Percentiles rank a stretch among this genome's conserved stretches.
phyloP scores from a whole-genome alignment of 2,113 vertebrate genomes.

The Condylura cristata region DNA sequence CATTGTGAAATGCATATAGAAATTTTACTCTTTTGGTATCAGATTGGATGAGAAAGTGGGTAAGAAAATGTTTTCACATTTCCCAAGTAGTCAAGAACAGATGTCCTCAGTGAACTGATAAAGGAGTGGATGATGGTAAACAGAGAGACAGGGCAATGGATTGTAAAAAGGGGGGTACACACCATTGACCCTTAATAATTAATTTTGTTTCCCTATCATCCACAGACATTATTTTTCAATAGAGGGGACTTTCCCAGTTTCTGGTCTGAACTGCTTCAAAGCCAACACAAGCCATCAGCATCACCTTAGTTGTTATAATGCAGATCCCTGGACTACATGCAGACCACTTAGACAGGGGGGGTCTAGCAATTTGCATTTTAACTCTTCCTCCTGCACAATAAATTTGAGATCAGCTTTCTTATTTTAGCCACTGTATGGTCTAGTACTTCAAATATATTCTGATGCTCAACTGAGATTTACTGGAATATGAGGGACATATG shows the following conservation, averaged over 20 bases:
- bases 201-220: neutral
- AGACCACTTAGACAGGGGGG: neutral
- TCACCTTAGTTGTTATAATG: neutral
- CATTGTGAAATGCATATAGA: neutral
- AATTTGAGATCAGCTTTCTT: conserved; percentile 1
- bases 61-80: neutral
- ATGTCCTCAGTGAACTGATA: neutral
- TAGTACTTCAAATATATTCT: conserved; percentile 27
- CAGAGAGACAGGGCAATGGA: neutral
- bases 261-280: neutral
- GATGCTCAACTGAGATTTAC: neutral
- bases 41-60: neutral
- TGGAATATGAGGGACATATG: neutral
- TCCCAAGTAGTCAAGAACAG: neutral
- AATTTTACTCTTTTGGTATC: neutral
- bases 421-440: neutral
- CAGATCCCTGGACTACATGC: neutral
- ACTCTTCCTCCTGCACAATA: neutral
- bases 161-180: neutral
- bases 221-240: neutral
- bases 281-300: neutral
- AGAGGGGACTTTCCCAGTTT: neutral
- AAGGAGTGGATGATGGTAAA: neutral
- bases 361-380: neutral
- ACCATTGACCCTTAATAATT: neutral